Conservation (phyloP, 2,797 vertebrate genomes). For the Oryzias sinensis region DNA sequence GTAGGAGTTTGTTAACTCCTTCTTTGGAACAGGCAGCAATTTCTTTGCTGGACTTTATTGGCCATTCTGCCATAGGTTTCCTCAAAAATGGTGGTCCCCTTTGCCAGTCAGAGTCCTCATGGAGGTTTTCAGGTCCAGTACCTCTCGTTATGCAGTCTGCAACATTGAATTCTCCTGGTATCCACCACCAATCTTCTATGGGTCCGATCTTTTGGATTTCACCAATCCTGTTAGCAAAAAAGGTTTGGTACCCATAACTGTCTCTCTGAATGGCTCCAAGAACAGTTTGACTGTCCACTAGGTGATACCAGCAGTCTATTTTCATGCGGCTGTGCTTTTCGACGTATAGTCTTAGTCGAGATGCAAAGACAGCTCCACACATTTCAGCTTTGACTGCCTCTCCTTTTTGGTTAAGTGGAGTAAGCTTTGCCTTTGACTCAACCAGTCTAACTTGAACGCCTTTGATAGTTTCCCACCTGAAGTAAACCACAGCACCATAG, state of each 20-base stretch:
- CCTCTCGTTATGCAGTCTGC: too few relatives aligned
- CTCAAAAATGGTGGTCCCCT: too few relatives aligned
- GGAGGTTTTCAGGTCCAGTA: too few relatives aligned
- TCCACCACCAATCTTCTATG: background rate
- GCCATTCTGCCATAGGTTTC: background rate
- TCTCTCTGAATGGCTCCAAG: too few relatives aligned
- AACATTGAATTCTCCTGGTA: too few relatives aligned
- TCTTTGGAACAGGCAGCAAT: too few relatives aligned
- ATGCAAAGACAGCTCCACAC: background rate
- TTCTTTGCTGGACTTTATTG: background rate
- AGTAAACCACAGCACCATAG: conserved; percentile 1
- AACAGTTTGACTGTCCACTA: too few relatives aligned
- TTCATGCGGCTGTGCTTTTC: background rate
- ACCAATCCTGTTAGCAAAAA: too few relatives aligned
- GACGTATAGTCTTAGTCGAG: background rate
- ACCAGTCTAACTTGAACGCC: background rate
- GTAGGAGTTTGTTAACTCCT: too few relatives aligned
- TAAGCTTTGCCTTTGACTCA: background rate
- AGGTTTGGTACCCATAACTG: too few relatives aligned
- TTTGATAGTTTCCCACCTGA: background rate
- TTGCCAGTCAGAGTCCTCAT: too few relatives aligned
- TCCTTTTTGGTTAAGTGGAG: background rate
- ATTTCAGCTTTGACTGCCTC: background rate
- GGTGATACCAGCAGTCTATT: too few relatives aligned
- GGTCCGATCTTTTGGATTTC: background rate